Conservation (phyloP, 1,140 invertebrate genomes). For the Tribolium madens region DNA sequence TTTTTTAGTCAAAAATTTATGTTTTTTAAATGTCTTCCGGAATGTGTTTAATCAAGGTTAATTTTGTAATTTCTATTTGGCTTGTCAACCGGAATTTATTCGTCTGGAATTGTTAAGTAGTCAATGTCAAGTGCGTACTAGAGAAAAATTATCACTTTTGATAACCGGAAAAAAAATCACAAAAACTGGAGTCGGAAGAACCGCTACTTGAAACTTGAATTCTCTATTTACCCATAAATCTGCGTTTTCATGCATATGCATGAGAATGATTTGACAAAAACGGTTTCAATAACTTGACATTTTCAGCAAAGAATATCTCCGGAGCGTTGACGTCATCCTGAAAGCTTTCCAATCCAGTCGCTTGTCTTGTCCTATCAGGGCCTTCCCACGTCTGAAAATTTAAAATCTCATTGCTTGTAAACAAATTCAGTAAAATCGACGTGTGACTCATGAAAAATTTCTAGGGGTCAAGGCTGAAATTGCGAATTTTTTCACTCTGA, state of each 20-base stretch:
- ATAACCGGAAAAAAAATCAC: not conserved
- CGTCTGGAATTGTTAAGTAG: not conserved
- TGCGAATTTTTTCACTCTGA: not conserved
- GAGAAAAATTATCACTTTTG: not conserved
- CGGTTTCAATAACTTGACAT: no score
- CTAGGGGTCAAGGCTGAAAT: not conserved
- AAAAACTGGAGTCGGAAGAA: not conserved
- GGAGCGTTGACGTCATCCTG: not conserved
- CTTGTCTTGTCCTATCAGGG: no score
- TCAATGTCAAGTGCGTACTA: not conserved
- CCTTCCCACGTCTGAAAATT: not conserved
- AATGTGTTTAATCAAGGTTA: not conserved
- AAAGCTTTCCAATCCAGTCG: not conserved
- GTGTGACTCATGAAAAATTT: no score
- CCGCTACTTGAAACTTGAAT: no score
- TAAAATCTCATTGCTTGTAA: not conserved
- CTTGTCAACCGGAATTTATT: not conserved
- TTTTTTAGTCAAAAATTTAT: no score
- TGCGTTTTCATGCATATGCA: not conserved
- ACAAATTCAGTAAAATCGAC: not conserved
- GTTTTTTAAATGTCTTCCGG: no score
- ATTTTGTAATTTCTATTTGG: not conserved
- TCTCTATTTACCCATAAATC: not conserved
- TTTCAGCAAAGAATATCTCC: not conserved
- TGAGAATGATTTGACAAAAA: not conserved